Conservation (phyloP, 2,113 vertebrate species). For the Marcusenius ussheri region DNA sequence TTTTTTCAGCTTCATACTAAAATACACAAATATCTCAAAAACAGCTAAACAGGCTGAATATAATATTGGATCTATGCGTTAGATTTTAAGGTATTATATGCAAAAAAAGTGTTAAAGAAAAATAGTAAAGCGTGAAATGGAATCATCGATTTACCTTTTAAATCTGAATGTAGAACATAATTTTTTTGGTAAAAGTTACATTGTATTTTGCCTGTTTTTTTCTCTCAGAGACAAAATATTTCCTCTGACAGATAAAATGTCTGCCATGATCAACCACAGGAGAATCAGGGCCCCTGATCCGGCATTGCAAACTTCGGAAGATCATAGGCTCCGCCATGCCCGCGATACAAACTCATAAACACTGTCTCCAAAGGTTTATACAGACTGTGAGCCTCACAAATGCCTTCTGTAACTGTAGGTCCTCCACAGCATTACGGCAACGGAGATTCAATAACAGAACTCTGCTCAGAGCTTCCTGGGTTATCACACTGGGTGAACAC, state of each 20-base stretch:
- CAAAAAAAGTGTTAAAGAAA: background rate
- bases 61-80: background rate
- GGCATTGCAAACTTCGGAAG: background rate
- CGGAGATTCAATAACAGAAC: slow-evolving; percentile 14
- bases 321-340: background rate
- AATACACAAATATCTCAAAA: background rate
- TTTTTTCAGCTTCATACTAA: background rate
- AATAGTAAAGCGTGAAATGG: background rate
- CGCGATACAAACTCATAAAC: background rate
- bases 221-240: background rate
- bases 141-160: background rate
- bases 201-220: background rate
- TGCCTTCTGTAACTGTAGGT: background rate
- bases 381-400: background rate
- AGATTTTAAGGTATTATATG: background rate
- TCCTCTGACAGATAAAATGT: background rate
- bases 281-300: background rate
- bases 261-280: background rate
- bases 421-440: background rate
- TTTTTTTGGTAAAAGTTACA: background rate
- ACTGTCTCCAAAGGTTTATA: slow-evolving; percentile 4
- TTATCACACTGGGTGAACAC: slow-evolving; percentile 7
- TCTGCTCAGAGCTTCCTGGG: slow-evolving; percentile 7
- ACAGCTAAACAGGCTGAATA: background rate
- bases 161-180: background rate